Base-by-base conservation (phyloP, 2,797 vertebrate genomes). In the Myiotriccus ornatus region DNA sequence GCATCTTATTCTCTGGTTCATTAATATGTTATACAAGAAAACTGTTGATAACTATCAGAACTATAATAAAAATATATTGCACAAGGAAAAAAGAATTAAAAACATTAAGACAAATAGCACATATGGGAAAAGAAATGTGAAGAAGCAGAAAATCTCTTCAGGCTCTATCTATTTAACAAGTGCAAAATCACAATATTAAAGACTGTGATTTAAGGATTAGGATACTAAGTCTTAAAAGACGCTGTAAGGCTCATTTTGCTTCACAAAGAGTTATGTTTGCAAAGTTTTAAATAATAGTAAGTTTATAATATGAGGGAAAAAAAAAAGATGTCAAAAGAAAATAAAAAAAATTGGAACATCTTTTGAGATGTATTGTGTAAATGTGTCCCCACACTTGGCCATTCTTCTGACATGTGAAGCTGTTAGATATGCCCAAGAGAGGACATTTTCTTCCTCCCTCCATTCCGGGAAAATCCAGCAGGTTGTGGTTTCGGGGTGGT, bases 121-220 rank as follows among this genome's bases (percentile, higher is more conserved):
- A 43, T 85, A 44, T 11, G 39, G 68, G 47, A 64, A 85, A 84
- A 89, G 27, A 62, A 70, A 35, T 19, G 44, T 79, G 87, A 88
- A 93, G 64, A 53, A 81, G 43, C 23, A 83, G 68, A 90, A 87
- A 90, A 90, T 74, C 53, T 92, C 68, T 92, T 95, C 68, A 78
- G 71, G 43, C 21, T 90, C 46, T 90, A 28, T 83, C 77, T 87
- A 77, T 85, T 94, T 86, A 91, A 84, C 16, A 79, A 83, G 47
- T 39, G 16, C 44, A 46, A 84, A 94, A 94, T 94, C 57, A 53
- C 30, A 84, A 9, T 71, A 87, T 64, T 93, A 89, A 90, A 85
- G 55, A 49, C 34, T 92, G 2, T 60, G 71, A 78, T 93, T 93
- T 94, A 95, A 89, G 62, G 81, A 94, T 96, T 95, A 89, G 55